Evolutionary conservation across 1,140 invertebrate species (phyloP).

Genomic region (Aphaenogaster rudis): DNA sequence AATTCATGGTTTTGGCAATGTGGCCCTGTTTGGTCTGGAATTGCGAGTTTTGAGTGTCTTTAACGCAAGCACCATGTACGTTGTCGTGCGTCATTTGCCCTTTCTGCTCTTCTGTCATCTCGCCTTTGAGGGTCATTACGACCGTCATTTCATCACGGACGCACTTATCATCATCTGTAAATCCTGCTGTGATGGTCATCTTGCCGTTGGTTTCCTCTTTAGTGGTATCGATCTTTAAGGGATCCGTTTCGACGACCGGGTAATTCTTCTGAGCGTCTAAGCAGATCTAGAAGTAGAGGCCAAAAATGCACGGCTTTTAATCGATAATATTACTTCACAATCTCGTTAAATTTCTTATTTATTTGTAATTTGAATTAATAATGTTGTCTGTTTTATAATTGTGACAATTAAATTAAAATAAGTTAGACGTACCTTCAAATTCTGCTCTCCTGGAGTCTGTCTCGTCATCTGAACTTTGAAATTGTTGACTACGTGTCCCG

Average conservation of each 20-base stretch:
- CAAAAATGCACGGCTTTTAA: background rate
- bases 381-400: background rate
- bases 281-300: conserved; percentile 78
- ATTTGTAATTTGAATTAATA: conserved; percentile 1
- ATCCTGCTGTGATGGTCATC: conserved; percentile 77
- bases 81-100: conserved; percentile 62
- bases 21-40: conserved; percentile 53
- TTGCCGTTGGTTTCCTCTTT: conserved; percentile 78
- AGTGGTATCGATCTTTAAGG: conserved; percentile 46
- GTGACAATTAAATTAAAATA: background rate
- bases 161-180: conserved; percentile 78
- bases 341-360: background rate
- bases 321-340: background rate
- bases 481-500: conserved; percentile 75
- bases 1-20: conserved; percentile 76
- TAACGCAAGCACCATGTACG: conserved; percentile 64
- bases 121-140: conserved; percentile 68
- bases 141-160: conserved; percentile 72
- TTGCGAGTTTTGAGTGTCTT: conserved; percentile 71
- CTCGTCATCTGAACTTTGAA: conserved; percentile 80
- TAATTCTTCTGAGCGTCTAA: conserved; percentile 80
- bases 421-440: conserved; percentile 73
- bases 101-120: conserved; percentile 77
- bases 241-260: conserved; percentile 59
- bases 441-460: conserved; percentile 78